Conservation (phyloP, 2,797 vertebrate species). For the Micromesistius poutassou region DNA sequence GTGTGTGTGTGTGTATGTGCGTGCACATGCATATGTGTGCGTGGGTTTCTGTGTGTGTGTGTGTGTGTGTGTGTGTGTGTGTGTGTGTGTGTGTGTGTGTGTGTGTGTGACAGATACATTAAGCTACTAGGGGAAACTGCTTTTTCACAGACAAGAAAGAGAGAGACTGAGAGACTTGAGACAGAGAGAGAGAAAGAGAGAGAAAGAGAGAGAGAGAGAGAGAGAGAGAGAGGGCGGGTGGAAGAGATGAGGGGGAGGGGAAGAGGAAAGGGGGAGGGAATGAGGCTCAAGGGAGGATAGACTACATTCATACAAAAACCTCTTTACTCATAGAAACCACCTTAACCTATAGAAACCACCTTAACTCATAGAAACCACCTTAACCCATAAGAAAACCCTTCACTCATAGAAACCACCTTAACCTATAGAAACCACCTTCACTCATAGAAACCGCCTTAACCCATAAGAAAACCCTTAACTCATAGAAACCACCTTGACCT, state of each 20-base stretch:
- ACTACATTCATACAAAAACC: neutral
- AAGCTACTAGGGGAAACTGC: neutral
- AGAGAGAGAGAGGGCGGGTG: neutral
- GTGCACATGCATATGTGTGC: too few species aligned
- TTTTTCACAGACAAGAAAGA: conserved; percentile 6
- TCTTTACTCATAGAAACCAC: neutral
- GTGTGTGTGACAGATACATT: conserved; percentile 4
- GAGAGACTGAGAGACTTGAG: too few species aligned
- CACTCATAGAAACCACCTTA: too few species aligned
- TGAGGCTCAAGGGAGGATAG: neutral
- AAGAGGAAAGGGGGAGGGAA: neutral
- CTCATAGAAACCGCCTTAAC: too few species aligned
- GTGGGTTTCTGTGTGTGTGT: too few species aligned
- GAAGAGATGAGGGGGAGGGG: neutral
- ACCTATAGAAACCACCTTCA: too few species aligned
- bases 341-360: too few species aligned
- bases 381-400: too few species aligned
- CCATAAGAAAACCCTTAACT: too few species aligned
- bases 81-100: neutral
- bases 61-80: neutral
- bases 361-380: too few species aligned
- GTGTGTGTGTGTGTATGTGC: too few species aligned
- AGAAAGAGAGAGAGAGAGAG: neutral
- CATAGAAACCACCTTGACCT: too few species aligned
- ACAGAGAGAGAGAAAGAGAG: conserved; percentile 2